Evolutionary conservation across 2,797 vertebrate genomes (phyloP).

Genomic region (Oceanodroma leucorhoa): DNA sequence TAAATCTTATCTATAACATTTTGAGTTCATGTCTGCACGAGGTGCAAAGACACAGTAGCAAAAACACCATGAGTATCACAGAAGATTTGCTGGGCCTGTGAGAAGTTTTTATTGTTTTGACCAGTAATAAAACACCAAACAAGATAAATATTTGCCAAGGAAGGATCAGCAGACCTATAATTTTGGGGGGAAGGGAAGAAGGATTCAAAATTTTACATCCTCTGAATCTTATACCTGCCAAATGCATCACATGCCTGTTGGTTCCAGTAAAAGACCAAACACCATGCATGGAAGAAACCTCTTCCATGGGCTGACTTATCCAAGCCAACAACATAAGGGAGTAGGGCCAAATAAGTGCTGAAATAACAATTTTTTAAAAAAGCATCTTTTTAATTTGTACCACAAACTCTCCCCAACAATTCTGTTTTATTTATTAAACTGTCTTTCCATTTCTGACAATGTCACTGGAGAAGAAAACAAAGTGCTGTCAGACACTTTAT

Average conservation of each 20-base stretch:
- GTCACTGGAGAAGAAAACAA: not conserved
- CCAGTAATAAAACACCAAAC: not conserved
- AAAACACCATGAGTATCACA: not conserved
- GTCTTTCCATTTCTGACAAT: not conserved
- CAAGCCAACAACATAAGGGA: not conserved
- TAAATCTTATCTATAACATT: not conserved
- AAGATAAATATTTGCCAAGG: not conserved
- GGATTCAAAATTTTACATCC: not conserved
- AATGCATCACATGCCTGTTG: not conserved
- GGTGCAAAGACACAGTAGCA: not conserved
- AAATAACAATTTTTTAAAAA: not conserved
- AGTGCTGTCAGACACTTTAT: not conserved
- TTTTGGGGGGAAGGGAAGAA: not conserved
- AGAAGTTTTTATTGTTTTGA: constrained; percentile 10
- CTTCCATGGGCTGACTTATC: not conserved
- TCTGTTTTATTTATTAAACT: not conserved
- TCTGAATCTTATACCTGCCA: not conserved
- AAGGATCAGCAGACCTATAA: not conserved
- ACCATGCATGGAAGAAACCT: not conserved
- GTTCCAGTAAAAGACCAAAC: not conserved
- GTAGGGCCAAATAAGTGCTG: not conserved
- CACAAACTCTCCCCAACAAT: accelerated
- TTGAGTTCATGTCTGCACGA: not conserved
- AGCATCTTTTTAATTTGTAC: not conserved
- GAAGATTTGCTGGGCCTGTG: not conserved